Percentiles rank a stretch among this genome's conserved stretches.
phyloP scores from a whole-genome alignment of 1,140 invertebrate genomes.

The Anadara kagoshimensis region DNA sequence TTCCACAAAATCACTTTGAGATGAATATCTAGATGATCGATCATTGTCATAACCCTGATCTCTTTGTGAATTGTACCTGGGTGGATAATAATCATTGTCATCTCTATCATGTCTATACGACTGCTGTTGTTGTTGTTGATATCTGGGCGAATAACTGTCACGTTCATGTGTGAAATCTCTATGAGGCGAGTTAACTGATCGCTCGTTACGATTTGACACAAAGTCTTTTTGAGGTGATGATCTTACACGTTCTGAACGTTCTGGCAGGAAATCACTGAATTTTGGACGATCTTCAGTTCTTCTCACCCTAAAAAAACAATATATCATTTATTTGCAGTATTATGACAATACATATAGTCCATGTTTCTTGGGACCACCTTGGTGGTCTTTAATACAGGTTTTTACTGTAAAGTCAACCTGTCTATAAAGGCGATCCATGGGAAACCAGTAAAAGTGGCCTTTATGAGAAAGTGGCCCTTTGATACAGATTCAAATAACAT shows the following conservation, averaged over 20 bases:
- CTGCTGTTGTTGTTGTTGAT: no score
- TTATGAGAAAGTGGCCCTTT: not conserved
- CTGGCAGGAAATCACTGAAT: conserved; percentile 43
- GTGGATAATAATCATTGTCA: conserved; percentile 5
- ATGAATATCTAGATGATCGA: not conserved
- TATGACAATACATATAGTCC: no score
- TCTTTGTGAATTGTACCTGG: conserved; percentile 1
- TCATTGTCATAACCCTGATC: not conserved
- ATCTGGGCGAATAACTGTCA: no score
- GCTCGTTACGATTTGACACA: no score
- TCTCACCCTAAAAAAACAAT: conserved; percentile 27
- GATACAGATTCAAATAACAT: not conserved
- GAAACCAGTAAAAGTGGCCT: not conserved
- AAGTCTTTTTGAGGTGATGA: no score
- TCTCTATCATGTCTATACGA: not conserved
- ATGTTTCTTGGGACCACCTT: no score
- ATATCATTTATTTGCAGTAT: not conserved
- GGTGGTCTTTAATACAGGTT: no score
- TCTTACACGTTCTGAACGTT: not conserved
- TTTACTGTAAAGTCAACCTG: no score
- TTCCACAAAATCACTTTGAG: not conserved
- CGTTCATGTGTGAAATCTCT: no score
- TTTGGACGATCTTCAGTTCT: conserved; percentile 31
- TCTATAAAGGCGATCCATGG: not conserved
- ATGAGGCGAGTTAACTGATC: no score